Base-by-base conservation (phyloP, 2,888 invertebrate species). In the Caenorhabditis wallacei region DNA sequence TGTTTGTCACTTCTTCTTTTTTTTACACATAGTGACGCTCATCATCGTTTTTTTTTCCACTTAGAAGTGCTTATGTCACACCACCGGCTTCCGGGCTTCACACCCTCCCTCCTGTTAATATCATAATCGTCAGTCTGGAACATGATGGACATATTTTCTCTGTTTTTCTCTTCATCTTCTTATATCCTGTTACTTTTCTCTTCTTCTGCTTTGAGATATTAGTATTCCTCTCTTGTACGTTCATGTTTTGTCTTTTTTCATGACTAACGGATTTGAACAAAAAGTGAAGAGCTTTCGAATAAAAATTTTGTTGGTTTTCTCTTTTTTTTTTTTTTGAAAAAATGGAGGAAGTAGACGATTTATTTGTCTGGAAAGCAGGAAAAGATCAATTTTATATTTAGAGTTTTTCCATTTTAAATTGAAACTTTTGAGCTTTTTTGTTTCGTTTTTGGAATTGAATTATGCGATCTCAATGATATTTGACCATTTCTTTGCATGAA, bases 51-150 rank as follows among this genome's bases (percentile, higher is more conserved):
- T 16, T n/a, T 54, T 51, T 72, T 72, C 72, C 63, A 72, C 72
- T 61, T 63, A 74, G 54, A 63, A 74, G 74, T 64, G 74, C 74
- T 61, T 74, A 74, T 74, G 74, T 74, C 74, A 74, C 56, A 64
- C 61, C 66, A 66, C n/a, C 72, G 72, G 74, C 74, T 74, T 74
- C 74, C 74, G 74, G 74, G 74, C 74, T 74, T 74, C 74, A 64
- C 40, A 64, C 40, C 74, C 46, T 51, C 56, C 56, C 56, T 20
- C 56, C 30, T 20, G 26, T 37, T 72, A 63, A 72, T 72, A 72
- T 63, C 48, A 71, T 71, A 59, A 59, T 71, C 71, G 71, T 74
- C 74, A 74, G 63, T 56, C 64, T 74, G 74, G 74, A 74, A 72
- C 59, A 71, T 51, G 64, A 66, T 66, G 64, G 64, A 24, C 68